Evolutionary conservation across 2,888 invertebrate genomes (phyloP).

Genomic region (Melinaea marsaeus): DNA sequence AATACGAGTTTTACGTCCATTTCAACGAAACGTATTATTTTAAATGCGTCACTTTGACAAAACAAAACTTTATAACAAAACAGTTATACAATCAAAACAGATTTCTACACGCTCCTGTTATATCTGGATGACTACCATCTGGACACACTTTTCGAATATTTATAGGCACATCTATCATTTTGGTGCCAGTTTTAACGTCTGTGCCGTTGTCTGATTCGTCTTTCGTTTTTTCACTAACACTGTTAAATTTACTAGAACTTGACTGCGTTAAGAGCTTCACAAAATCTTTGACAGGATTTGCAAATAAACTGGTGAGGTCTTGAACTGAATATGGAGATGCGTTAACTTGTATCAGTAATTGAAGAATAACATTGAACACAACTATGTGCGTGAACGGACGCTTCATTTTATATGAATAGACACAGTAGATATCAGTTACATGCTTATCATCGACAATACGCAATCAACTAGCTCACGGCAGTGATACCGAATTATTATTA

Average conservation of each 20-base stretch:
- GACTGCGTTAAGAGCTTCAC: slow-evolving; percentile 34
- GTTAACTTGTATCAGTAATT: slow-evolving; percentile 45
- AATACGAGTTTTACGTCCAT: slow-evolving; percentile 55
- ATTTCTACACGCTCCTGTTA: slow-evolving; percentile 57
- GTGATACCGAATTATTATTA: not conserved
- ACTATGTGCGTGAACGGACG: slow-evolving; percentile 55
- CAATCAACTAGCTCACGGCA: slow-evolving; percentile 19
- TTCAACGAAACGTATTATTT: slow-evolving; percentile 43
- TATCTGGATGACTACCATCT: slow-evolving; percentile 45
- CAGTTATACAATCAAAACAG: slow-evolving; percentile 48
- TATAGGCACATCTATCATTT: slow-evolving; percentile 61
- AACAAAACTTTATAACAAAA: slow-evolving; percentile 24
- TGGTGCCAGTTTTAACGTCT: slow-evolving; percentile 24
- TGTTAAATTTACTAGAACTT: slow-evolving; percentile 8
- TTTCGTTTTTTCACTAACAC: slow-evolving; percentile 12
- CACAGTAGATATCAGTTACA: slow-evolving; percentile 47
- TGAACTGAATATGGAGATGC: slow-evolving; percentile 46
- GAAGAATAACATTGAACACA: slow-evolving; percentile 50
- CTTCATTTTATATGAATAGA: slow-evolving; percentile 63
- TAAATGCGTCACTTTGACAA: slow-evolving; percentile 44
- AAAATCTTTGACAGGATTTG: slow-evolving; percentile 61
- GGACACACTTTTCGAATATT: slow-evolving; percentile 46
- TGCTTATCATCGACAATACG: slow-evolving; percentile 34
- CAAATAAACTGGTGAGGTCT: slow-evolving; percentile 54
- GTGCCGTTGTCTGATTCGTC: slow-evolving; percentile 24